Conservation (phyloP, 2,888 invertebrate species). For the Shargacucullia verbasci region DNA sequence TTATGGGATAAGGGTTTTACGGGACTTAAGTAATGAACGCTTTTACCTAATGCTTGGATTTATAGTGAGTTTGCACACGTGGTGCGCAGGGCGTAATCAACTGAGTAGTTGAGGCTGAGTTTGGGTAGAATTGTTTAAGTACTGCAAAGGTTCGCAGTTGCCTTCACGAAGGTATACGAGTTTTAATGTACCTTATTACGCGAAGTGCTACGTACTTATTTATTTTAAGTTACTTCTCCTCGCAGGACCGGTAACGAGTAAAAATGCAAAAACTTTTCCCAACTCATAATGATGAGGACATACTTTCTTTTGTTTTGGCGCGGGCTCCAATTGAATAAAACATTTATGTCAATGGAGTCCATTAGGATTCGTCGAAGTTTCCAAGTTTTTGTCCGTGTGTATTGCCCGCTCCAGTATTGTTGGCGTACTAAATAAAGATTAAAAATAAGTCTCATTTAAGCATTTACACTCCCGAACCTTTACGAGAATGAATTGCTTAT, state of each 20-base stretch:
- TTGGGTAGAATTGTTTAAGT: conserved; percentile 30
- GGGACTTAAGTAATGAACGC: conserved; percentile 88
- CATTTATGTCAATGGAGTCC: conserved; percentile 87
- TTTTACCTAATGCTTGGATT: conserved; percentile 86
- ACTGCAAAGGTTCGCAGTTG: conserved; percentile 16
- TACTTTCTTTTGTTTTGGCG: conserved; percentile 86
- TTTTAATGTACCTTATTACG: conserved; percentile 44
- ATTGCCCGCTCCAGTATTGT: conserved; percentile 63
- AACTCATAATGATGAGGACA: conserved; percentile 84
- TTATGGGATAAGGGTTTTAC: conserved; percentile 89
- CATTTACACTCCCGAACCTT: not conserved
- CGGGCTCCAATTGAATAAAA: conserved; percentile 85
- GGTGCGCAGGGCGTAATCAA: conserved; percentile 72
- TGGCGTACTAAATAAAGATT: conserved; percentile 57
- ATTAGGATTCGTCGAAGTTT: conserved; percentile 81
- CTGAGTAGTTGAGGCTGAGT: conserved; percentile 59
- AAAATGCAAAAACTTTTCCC: conserved; percentile 81
- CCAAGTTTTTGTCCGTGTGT: conserved; percentile 72
- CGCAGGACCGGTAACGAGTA: conserved; percentile 75
- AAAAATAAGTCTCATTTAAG: conserved; percentile 11
- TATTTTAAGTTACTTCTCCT: conserved; percentile 70
- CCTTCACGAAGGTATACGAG: conserved; percentile 8
- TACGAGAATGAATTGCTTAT: not conserved
- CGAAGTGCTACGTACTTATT: conserved; percentile 50
- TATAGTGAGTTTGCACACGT: conserved; percentile 84